Evolutionary conservation across 2,888 invertebrate genomes (phyloP).

Genomic region (Eulithis prunata): DNA sequence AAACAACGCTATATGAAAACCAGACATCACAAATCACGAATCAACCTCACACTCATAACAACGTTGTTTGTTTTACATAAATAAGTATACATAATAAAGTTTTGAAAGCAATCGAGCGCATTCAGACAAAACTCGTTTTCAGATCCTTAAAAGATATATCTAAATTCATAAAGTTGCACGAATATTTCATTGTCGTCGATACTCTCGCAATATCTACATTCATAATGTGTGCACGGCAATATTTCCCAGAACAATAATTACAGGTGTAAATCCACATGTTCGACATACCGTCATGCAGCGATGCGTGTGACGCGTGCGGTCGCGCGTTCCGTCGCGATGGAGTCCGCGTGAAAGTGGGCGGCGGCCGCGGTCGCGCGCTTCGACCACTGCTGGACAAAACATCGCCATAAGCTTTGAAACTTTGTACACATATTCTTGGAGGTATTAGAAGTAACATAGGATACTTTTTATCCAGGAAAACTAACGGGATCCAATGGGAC

Average conservation of each 20-base stretch:
- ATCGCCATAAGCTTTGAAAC: slow-evolving; percentile 16
- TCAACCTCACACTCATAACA: no score
- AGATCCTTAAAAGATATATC: no score
- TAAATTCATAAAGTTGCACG: no score
- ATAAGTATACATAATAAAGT: no score
- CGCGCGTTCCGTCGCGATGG: slow-evolving; percentile 91
- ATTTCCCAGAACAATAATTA: slow-evolving; percentile 19
- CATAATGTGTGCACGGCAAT: slow-evolving; percentile 10
- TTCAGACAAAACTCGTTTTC: no score
- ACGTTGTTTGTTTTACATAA: no score
- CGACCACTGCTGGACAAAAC: slow-evolving; percentile 80
- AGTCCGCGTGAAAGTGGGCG: slow-evolving; percentile 90
- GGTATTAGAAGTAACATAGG: no score
- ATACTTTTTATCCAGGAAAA: no score
- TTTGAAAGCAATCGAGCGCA: no score
- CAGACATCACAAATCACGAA: neutral
- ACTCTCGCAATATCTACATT: neutral
- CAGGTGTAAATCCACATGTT: slow-evolving; percentile 22
- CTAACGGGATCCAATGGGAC: no score
- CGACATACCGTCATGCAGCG: slow-evolving; percentile 72
- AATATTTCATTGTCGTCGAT: neutral
- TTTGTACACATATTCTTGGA: no score
- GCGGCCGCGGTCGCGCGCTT: slow-evolving; percentile 84
- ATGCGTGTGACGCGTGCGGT: slow-evolving; percentile 74
- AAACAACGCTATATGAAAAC: slow-evolving; percentile 43